Conservation (phyloP, 2,797 vertebrate species). For the Tauraco hartlaubi region DNA sequence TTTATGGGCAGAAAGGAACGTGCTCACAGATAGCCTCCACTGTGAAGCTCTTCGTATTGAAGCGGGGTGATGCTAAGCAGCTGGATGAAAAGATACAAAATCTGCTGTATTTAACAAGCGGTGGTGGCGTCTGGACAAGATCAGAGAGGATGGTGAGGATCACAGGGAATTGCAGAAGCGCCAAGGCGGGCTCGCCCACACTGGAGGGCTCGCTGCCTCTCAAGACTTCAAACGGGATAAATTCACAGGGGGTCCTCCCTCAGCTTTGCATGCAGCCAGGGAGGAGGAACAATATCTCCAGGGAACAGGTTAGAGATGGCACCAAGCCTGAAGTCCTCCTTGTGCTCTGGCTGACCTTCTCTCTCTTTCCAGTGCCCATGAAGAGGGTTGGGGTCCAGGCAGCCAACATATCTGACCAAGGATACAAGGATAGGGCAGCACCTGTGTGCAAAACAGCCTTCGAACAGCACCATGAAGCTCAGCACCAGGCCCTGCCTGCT, state of each 20-base stretch:
- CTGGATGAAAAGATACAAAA: conserved; percentile 6
- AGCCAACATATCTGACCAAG: background rate
- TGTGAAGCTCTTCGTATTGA: background rate
- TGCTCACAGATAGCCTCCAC: background rate
- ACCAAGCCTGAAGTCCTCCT: background rate
- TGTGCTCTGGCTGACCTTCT: background rate
- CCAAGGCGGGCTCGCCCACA: background rate
- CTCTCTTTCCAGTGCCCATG: background rate
- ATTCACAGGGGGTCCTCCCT: background rate
- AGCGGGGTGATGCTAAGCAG: background rate
- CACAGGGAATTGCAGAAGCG: background rate
- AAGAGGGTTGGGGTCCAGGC: background rate
- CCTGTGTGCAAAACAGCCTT: background rate
- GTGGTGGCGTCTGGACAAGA: conserved; percentile 59
- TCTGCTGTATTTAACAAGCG: conserved; percentile 24
- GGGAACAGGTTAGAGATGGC: background rate
- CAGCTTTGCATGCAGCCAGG: background rate
- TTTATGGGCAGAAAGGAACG: conserved; percentile 11
- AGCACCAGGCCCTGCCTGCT: background rate
- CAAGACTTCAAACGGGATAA: background rate
- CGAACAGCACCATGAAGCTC: background rate
- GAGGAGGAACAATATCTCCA: background rate
- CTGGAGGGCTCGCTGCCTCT: background rate
- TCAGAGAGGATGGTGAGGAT: conserved; percentile 37
- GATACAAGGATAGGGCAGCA: background rate